These are phyloP conservation scores for Zele albiditarsus DNA, from an alignment of 2,888 invertebrate species.

Conservation along the genomic window DNA sequence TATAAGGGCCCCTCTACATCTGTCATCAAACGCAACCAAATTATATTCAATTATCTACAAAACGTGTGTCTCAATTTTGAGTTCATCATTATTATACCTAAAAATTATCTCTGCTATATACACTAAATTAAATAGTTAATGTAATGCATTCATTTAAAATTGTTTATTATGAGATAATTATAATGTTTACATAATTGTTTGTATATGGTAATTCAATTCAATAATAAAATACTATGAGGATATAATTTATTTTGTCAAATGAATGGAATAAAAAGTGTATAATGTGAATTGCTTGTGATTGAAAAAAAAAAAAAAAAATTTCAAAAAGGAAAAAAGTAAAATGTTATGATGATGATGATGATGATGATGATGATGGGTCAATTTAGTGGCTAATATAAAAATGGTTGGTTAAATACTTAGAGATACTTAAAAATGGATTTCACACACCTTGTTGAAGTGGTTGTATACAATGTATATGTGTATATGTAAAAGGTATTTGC, in stretches of 20 bases:
- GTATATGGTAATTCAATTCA: too few species aligned
- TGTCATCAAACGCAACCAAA: slow-evolving; percentile 68
- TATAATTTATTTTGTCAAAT: too few species aligned
- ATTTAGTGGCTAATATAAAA: background rate
- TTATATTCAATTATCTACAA: slow-evolving; percentile 65
- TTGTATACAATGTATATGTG: background rate
- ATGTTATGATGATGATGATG: background rate
- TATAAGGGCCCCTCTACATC: slow-evolving; percentile 61
- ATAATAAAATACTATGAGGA: too few species aligned
- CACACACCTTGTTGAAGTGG: background rate
- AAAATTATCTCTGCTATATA: slow-evolving; percentile 19
- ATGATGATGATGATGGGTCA: background rate
- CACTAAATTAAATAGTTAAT: slow-evolving; percentile 41
- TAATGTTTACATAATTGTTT: background rate
- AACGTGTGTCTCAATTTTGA: background rate
- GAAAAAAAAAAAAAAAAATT: background rate
- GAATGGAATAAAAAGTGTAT: too few species aligned
- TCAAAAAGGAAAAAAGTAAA: background rate
- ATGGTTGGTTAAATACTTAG: slow-evolving; percentile 4
- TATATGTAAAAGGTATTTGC: background rate
- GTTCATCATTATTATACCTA: slow-evolving; percentile 24
- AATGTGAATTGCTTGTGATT: too few species aligned
- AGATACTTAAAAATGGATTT: background rate
- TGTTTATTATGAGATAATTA: background rate
- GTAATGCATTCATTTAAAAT: slow-evolving; percentile 3